Evolutionary conservation across 2,113 vertebrate species (phyloP), one percentile per base, ranked within the genome.

Genomic region (Anoplopoma fimbria): DNA sequence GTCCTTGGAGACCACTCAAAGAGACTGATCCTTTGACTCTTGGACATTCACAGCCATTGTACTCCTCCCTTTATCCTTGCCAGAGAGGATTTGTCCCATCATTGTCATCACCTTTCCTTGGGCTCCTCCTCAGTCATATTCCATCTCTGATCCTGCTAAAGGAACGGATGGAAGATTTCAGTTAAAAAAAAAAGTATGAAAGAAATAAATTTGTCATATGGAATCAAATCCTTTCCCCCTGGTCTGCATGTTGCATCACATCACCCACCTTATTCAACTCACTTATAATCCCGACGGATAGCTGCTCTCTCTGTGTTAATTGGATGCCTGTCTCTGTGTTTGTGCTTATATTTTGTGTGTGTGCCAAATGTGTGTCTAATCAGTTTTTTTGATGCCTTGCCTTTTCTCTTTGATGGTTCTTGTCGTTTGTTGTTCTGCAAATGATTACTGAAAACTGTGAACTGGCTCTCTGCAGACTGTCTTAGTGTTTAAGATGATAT

Each of bases 391-490:
- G 63, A 65, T 73, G 65, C 53, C 40, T 60, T 15, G 62, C 34
- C 14, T 62, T 70, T 62, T 25, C 36, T 61, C 88, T 82, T 87
- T 88, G 88, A 86, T 88, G 83, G 55, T 81, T 79, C 70, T 73
- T n/a, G 4, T 89, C 81, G 71, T 77, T 74, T 63, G 72, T 40
- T 51, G 60, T 57, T 79, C 53, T 45, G 58, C 61, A 77, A 82
- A 88, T 61, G 33, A 84, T 29, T 10, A 21, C 42, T 77, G 83
- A 75, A 57, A 9, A 53, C 83, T 77, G 47, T 57, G 34, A 75
- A 67, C 63, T 55, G 82, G 51, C 57, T 71, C 40, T 78, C 36
- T 83, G 76, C 60, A 64, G 25, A 63, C 75, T 36, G 64, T 69
- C 67, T 74, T 2, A 57, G 40, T 45, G n/a, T 49, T 0, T 75